Conservation (phyloP, 1,140 invertebrate genomes). For the Drosophila albomicans region DNA sequence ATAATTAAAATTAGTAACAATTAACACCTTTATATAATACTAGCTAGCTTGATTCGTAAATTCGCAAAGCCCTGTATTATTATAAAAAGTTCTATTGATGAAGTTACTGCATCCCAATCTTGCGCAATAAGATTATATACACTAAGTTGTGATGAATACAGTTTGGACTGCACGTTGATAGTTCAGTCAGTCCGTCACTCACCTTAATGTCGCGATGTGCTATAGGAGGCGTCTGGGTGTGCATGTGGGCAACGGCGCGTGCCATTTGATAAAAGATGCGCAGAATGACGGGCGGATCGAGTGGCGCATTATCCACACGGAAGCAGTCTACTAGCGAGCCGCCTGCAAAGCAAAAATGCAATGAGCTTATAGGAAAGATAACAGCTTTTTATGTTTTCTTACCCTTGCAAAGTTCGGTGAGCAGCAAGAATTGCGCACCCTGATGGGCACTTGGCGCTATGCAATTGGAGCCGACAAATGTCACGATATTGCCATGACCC, state of each 20-base stretch:
- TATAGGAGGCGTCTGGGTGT: constrained; percentile 94
- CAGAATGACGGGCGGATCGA: constrained; percentile 92
- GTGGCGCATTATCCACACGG: constrained; percentile 86
- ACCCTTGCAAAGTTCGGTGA: constrained; percentile 90
- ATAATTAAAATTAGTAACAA: neutral
- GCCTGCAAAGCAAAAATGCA: constrained; percentile 84
- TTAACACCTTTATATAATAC: neutral
- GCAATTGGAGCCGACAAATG: constrained; percentile 91
- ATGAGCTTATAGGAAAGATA: neutral
- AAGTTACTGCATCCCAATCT: too few relatives aligned
- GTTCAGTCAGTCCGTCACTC: too few relatives aligned
- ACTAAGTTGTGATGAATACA: too few relatives aligned
- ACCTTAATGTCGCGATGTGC: constrained; percentile 93
- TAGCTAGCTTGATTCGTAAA: neutral
- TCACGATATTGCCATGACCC: constrained; percentile 92
- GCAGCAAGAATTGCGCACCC: constrained; percentile 89
- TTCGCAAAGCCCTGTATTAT: too few relatives aligned
- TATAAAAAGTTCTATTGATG: too few relatives aligned
- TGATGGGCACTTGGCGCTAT: constrained; percentile 88
- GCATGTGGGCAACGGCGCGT: constrained; percentile 96
- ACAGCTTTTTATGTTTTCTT: constrained; percentile 12
- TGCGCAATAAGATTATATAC: too few relatives aligned
- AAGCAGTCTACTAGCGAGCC: constrained; percentile 94
- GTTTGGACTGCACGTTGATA: too few relatives aligned
- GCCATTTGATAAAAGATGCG: constrained; percentile 96